A percentile compares a stretch with the other conserved stretches of the same genome.
These are phyloP conservation scores for Ptychadena robeensis DNA, from an alignment of 2,797 vertebrate species.

Conservation along the genomic window DNA sequence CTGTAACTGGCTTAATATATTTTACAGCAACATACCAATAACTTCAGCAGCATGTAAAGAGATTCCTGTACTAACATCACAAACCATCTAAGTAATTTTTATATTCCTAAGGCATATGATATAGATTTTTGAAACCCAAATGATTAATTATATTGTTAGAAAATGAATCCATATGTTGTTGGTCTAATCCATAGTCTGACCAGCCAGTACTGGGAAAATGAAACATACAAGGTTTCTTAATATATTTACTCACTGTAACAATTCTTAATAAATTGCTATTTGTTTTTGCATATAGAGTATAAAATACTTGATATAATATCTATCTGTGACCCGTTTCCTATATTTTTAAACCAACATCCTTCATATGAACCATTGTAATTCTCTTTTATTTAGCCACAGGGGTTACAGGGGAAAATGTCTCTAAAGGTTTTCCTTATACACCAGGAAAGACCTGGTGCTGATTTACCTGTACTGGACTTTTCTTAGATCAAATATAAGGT, in stretches of 20 bases:
- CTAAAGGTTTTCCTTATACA: slow-evolving; percentile 37
- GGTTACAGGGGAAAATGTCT: slow-evolving; percentile 11
- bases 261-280: not conserved
- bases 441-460: slow-evolving; percentile 61
- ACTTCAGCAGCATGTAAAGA: not conserved
- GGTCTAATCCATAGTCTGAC: too few relatives aligned
- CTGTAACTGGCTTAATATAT: too few relatives aligned
- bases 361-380: slow-evolving; percentile 30
- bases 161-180: too few relatives aligned
- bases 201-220: too few relatives aligned
- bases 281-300: not conserved
- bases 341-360: slow-evolving; percentile 16
- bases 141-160: too few relatives aligned
- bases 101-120: too few relatives aligned
- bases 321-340: not conserved
- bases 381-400: slow-evolving; percentile 12
- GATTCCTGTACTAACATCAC: not conserved
- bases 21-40: not conserved
- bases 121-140: too few relatives aligned
- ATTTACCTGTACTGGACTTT: slow-evolving; percentile 60
- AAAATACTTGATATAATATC: not conserved
- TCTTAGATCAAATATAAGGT: slow-evolving; percentile 44
- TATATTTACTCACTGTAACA: not conserved
- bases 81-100: too few relatives aligned
- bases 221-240: not conserved